A percentile compares a stretch with the other conserved stretches of the same genome.
Evolutionary conservation across 2,113 vertebrate genomes (phyloP).

Genomic region (Octodon degus): DNA sequence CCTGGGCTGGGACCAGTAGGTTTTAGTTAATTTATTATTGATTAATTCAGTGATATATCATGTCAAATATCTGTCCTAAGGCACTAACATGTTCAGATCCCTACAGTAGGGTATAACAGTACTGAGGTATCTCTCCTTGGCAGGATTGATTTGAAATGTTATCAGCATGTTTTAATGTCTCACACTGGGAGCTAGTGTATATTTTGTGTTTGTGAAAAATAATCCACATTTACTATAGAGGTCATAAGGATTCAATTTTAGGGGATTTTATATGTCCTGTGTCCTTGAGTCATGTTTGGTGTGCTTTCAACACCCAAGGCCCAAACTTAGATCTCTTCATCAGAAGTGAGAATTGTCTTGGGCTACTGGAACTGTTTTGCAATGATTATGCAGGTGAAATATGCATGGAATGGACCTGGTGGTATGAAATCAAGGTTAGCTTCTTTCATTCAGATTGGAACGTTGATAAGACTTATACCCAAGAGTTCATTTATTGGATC

Average conservation of each 20-base stretch:
- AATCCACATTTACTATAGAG: not conserved
- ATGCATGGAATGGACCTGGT: not conserved
- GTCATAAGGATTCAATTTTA: not conserved
- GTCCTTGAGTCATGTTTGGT: not conserved
- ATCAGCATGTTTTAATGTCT: not conserved
- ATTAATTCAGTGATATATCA: constrained; percentile 7
- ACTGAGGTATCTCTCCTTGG: not conserved
- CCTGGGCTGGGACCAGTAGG: no score
- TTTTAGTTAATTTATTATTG: not conserved
- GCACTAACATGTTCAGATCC: not conserved
- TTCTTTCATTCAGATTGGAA: not conserved
- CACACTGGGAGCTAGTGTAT: not conserved
- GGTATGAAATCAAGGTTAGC: not conserved
- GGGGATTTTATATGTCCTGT: not conserved
- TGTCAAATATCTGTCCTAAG: constrained; percentile 37
- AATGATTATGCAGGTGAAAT: not conserved
- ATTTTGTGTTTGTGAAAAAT: constrained; percentile 36
- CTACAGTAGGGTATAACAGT: not conserved
- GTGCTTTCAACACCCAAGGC: not conserved
- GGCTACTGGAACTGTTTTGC: not conserved
- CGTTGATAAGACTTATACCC: not conserved
- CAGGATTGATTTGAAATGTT: constrained; percentile 46
- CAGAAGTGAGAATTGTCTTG: not conserved
- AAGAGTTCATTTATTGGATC: not conserved
- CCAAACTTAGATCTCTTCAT: constrained; percentile 1